Conservation (phyloP, 2,888 invertebrate species). For the Zeuzera pyrina region DNA sequence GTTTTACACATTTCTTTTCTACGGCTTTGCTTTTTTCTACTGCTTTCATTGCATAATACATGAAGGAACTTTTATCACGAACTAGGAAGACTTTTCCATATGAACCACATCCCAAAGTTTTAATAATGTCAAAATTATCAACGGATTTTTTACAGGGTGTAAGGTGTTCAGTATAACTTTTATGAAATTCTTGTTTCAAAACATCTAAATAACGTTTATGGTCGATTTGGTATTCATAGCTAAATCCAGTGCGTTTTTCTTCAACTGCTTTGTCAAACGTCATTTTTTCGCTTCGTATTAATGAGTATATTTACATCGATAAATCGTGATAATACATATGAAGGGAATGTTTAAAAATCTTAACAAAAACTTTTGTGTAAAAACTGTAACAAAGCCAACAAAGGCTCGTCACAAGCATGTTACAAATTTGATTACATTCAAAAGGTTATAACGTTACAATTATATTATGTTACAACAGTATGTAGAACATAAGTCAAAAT, state of each 20-base stretch:
- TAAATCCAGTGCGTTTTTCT: conserved; percentile 21
- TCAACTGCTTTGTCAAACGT: conserved; percentile 23
- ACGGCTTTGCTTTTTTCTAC: conserved; percentile 87
- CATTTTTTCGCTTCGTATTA: no score
- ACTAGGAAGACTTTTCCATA: conserved; percentile 87
- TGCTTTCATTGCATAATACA: conserved; percentile 88
- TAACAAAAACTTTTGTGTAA: no score
- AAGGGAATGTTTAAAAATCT: no score
- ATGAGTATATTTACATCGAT: no score
- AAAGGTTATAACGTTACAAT: no score
- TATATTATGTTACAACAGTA: no score
- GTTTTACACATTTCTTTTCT: conserved; percentile 85
- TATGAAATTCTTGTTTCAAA: conserved; percentile 41
- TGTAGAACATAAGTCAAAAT: no score
- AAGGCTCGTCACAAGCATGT: no score
- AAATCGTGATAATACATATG: no score
- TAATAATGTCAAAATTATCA: conserved; percentile 80
- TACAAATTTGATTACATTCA: no score
- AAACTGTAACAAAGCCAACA: no score
- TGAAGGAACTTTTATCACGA: conserved; percentile 72
- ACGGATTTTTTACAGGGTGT: conserved; percentile 21
- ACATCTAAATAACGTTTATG: conserved; percentile 39
- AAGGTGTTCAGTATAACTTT: conserved; percentile 17
- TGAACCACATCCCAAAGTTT: conserved; percentile 86
- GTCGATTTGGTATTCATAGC: conserved; percentile 28